Percentiles rank a stretch among this genome's conserved stretches.
Evolutionary conservation across 2,888 invertebrate genomes (phyloP).

Genomic region (Enoplolaimus lenunculus): DNA sequence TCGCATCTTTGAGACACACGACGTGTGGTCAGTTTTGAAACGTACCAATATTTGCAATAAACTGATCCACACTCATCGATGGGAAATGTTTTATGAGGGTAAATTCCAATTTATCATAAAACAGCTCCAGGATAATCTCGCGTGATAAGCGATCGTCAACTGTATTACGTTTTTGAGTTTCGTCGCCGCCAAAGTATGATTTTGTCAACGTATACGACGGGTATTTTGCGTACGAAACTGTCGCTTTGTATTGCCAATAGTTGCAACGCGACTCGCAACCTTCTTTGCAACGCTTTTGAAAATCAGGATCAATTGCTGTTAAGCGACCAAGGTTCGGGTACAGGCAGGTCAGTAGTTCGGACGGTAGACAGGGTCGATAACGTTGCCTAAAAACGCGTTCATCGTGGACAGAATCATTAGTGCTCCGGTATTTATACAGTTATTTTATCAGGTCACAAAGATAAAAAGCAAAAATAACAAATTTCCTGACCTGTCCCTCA

Average conservation of each 20-base stretch:
- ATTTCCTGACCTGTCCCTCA: too few relatives aligned
- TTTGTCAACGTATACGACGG: slow-evolving; percentile 16
- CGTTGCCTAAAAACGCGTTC: too few relatives aligned
- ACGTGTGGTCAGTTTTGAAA: too few relatives aligned
- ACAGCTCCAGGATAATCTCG: slow-evolving; percentile 12
- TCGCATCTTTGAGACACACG: too few relatives aligned
- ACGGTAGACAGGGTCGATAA: not conserved
- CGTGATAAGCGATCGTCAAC: not conserved
- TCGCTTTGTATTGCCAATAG: slow-evolving; percentile 32
- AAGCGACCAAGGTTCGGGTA: not conserved
- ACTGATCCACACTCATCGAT: slow-evolving; percentile 13
- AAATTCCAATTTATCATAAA: slow-evolving; percentile 15
- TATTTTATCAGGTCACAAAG: too few relatives aligned
- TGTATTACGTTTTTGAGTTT: too few relatives aligned
- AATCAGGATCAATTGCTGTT: not conserved
- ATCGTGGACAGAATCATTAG: too few relatives aligned
- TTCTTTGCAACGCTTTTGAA: not conserved
- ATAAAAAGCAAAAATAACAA: too few relatives aligned
- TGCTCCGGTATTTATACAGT: too few relatives aligned
- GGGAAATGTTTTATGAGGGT: slow-evolving; percentile 14
- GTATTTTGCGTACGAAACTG: slow-evolving; percentile 31
- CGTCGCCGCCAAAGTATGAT: not conserved
- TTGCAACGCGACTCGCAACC: slow-evolving; percentile 32
- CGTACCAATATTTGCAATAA: slow-evolving; percentile 16
- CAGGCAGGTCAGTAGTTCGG: not conserved